A percentile compares a stretch with the other conserved stretches of the same genome.
Evolutionary conservation across 2,797 vertebrate species (phyloP).

Genomic region (Liasis olivaceus): DNA sequence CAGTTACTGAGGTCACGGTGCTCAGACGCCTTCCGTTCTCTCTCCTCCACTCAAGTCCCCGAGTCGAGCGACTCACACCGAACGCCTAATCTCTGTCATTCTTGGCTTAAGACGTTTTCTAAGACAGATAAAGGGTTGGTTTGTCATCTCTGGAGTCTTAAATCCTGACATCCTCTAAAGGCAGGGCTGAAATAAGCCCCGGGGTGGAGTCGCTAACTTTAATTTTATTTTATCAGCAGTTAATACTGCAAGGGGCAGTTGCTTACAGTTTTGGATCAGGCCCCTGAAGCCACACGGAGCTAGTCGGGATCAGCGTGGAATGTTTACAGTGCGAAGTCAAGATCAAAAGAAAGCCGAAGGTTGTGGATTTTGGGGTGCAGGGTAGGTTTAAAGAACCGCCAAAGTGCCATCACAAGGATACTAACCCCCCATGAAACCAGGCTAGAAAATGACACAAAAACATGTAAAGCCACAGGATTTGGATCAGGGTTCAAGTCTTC

Average conservation of each 20-base stretch:
- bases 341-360: neutral
- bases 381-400: neutral
- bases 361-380: neutral
- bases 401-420: neutral
- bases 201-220: neutral
- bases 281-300: neutral
- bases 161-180: neutral
- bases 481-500: neutral
- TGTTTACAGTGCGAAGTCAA: neutral
- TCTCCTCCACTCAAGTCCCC: constrained; percentile 3
- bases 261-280: neutral
- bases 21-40: too few relatives aligned
- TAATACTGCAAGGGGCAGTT: neutral
- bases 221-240: neutral
- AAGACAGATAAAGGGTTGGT: constrained; percentile 28
- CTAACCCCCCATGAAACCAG: too few relatives aligned
- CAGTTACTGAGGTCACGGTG: neutral
- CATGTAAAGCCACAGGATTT: neutral
- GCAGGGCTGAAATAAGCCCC: neutral
- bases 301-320: neutral
- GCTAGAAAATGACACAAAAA: neutral
- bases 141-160: neutral
- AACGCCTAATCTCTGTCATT: constrained; percentile 7
- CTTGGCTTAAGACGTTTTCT: constrained; percentile 12
- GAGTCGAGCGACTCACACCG: constrained; percentile 4